Evolutionary conservation across 1,140 invertebrate genomes (phyloP).

Genomic region (Macrosteles quadrilineatus): DNA sequence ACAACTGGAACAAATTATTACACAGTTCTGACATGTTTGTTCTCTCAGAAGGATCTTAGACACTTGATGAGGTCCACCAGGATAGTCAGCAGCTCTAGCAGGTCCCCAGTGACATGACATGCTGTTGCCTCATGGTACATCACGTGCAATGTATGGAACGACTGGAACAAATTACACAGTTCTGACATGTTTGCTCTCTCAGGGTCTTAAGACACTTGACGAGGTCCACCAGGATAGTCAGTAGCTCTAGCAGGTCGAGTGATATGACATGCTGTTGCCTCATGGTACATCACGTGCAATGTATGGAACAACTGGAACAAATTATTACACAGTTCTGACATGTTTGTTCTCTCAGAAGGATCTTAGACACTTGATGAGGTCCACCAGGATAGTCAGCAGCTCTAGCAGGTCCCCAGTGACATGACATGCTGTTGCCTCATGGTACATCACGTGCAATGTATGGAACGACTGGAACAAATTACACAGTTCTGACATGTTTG

Average conservation of each 20-base stretch:
- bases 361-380: conserved; percentile 69
- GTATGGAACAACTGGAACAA: conserved; percentile 82
- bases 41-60: conserved; percentile 63
- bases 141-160: conserved; percentile 85
- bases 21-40: conserved; percentile 64
- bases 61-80: conserved; percentile 71
- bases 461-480: conserved; percentile 73
- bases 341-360: conserved; percentile 65
- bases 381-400: conserved; percentile 73
- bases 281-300: conserved; percentile 91
- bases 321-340: conserved; percentile 60
- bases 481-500: too few species aligned
- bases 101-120: conserved; percentile 80
- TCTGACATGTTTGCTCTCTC: too few species aligned
- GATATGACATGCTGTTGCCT: conserved; percentile 86
- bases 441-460: conserved; percentile 90
- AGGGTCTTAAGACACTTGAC: conserved; percentile 67
- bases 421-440: conserved; percentile 89
- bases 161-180: too few species aligned
- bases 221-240: conserved; percentile 74
- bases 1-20: conserved; percentile 71
- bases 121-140: conserved; percentile 94
- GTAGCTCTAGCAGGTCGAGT: conserved; percentile 81
- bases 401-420: conserved; percentile 82
- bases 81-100: conserved; percentile 80